Conservation (phyloP, 2,113 vertebrate genomes). For the Strix aluco region DNA sequence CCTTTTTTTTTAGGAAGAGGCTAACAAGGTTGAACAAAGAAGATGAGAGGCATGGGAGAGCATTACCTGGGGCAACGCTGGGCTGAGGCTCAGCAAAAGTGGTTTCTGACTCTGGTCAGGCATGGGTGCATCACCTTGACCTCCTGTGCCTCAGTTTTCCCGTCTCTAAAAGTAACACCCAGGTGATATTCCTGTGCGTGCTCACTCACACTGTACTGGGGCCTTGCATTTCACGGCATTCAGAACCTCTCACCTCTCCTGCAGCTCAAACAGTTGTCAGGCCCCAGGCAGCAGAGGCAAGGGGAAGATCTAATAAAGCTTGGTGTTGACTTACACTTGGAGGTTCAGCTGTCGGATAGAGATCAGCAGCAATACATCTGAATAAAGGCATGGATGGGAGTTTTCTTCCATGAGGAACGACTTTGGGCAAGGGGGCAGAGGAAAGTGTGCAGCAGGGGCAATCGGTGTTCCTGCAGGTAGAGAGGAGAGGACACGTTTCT, state of each 20-base stretch:
- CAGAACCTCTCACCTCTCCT: neutral
- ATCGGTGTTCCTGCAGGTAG: neutral
- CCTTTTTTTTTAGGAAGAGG: neutral
- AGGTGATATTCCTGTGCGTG: neutral
- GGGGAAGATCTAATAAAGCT: neutral
- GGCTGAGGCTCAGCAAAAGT: neutral
- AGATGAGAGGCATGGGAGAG: accelerated
- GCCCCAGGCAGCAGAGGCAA: neutral
- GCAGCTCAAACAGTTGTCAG: neutral
- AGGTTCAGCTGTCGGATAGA: neutral
- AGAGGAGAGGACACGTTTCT: neutral
- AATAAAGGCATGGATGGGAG: neutral
- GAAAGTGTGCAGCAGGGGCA: neutral
- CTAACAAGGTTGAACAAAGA: neutral
- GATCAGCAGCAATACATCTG: neutral
- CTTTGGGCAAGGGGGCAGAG: neutral
- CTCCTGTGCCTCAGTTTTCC: neutral
- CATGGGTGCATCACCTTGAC: accelerated
- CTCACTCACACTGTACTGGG: accelerated
- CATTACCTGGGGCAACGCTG: accelerated
- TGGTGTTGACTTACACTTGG: neutral
- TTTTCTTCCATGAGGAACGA: neutral
- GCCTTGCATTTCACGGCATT: neutral
- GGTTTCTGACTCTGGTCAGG: neutral
- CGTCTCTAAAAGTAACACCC: neutral